Conservation (phyloP, 2,888 invertebrate genomes). For the Sarcophaga variegata region DNA sequence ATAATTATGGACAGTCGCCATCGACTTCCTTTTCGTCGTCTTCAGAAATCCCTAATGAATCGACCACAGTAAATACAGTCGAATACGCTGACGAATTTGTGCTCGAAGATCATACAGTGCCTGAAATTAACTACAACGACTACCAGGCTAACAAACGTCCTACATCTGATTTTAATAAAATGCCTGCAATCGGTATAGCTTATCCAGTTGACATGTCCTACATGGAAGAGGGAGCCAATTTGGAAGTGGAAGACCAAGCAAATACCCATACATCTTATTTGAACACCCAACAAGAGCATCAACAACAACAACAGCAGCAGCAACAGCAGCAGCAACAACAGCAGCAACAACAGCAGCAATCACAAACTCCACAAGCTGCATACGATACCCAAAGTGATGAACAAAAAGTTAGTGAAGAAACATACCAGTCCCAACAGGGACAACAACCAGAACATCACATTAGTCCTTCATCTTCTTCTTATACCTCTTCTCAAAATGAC, state of each 20-base stretch:
- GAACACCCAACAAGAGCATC: slow-evolving; percentile 29
- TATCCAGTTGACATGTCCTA: slow-evolving; percentile 79
- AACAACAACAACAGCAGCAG: slow-evolving; percentile 48
- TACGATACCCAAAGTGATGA: not conserved
- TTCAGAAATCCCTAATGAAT: slow-evolving; percentile 31
- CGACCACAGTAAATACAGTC: slow-evolving; percentile 38
- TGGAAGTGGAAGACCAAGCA: slow-evolving; percentile 3
- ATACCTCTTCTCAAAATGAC: slow-evolving; percentile 34
- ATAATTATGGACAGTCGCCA: slow-evolving; percentile 18
- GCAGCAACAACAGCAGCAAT: slow-evolving; percentile 59
- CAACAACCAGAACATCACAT: slow-evolving; percentile 16
- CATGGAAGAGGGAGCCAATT: slow-evolving; percentile 72
- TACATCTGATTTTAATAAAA: slow-evolving; percentile 80
- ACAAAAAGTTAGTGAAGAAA: not conserved
- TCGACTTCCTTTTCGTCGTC: slow-evolving; percentile 21
- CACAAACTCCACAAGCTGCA: not conserved
- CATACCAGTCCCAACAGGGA: not conserved
- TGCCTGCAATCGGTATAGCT: slow-evolving; percentile 79
- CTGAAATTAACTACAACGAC: slow-evolving; percentile 76
- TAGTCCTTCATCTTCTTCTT: slow-evolving; percentile 3
- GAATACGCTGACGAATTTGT: slow-evolving; percentile 73
- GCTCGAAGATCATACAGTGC: slow-evolving; percentile 78
- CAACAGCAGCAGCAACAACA: slow-evolving; percentile 56
- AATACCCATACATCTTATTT: not conserved
- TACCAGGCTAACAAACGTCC: slow-evolving; percentile 71